phyloP scores from a whole-genome alignment of 2,797 vertebrate genomes.

The Malacoraja senta region DNA sequence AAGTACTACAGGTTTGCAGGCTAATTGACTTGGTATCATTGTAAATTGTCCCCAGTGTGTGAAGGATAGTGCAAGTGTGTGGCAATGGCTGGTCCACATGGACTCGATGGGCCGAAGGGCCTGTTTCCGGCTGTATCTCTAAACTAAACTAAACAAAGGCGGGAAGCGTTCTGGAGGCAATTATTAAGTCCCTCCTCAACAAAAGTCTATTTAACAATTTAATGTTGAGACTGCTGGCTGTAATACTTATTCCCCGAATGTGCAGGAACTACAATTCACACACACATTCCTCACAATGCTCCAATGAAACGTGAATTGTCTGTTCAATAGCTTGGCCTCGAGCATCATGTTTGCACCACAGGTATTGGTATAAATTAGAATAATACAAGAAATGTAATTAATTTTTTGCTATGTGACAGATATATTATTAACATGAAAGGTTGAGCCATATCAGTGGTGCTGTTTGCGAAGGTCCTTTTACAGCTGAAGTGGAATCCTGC shows the following conservation, averaged over 20 bases:
- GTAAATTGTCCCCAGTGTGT: too few relatives aligned
- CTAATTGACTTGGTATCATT: too few relatives aligned
- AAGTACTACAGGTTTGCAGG: too few relatives aligned
- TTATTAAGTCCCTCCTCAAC: neutral
- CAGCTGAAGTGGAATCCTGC: neutral
- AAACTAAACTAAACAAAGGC: too few relatives aligned
- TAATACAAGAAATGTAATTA: conserved; percentile 24
- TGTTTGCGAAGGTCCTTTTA: neutral
- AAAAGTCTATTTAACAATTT: neutral
- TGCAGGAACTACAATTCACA: neutral
- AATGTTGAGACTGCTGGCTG: neutral
- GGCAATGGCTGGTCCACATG: too few relatives aligned
- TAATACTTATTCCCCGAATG: neutral
- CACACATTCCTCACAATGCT: neutral
- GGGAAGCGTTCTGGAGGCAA: neutral
- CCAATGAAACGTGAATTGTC: neutral
- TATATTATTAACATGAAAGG: neutral
- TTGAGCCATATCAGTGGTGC: neutral
- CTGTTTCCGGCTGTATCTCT: too few relatives aligned
- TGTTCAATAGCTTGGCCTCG: neutral
- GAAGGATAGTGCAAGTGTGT: too few relatives aligned
- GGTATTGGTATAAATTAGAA: conserved; percentile 4
- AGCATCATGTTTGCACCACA: conserved; percentile 18
- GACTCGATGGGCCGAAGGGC: too few relatives aligned
- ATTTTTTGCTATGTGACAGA: conserved; percentile 3